Conservation (phyloP, 2,888 invertebrate genomes). For the Atethmia centrago region DNA sequence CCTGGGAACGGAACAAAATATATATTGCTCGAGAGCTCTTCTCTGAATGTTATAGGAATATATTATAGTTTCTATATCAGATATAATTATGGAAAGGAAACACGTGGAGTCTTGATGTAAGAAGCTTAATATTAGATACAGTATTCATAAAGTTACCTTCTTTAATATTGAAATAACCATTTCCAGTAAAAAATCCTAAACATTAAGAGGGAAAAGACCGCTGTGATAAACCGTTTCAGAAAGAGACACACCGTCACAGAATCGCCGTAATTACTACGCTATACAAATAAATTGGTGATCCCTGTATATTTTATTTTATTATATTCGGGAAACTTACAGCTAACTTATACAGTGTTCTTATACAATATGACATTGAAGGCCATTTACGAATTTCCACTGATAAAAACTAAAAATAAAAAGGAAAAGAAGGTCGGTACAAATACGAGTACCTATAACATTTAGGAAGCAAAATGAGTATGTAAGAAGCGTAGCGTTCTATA, state of each 20-base stretch:
- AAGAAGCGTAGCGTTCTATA: too few relatives aligned
- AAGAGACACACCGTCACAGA: too few relatives aligned
- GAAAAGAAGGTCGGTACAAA: too few relatives aligned
- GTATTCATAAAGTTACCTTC: background rate
- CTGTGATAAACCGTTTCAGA: background rate
- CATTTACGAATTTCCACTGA: too few relatives aligned
- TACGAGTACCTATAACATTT: too few relatives aligned
- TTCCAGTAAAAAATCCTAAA: background rate
- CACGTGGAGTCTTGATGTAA: background rate
- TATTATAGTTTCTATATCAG: background rate
- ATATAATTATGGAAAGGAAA: conserved; percentile 7
- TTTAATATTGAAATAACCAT: background rate
- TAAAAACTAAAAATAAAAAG: too few relatives aligned
- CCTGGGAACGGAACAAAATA: conserved; percentile 40
- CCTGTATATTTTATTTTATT: too few relatives aligned
- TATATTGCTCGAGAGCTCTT: conserved; percentile 18
- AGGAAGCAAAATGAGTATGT: too few relatives aligned
- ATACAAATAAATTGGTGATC: background rate
- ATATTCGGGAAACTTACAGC: too few relatives aligned
- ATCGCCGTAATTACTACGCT: background rate
- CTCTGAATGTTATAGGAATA: conserved; percentile 9
- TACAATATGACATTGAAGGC: too few relatives aligned
- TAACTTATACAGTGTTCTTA: too few relatives aligned
- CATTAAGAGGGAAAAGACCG: background rate
- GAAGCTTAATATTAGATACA: too few relatives aligned